Evolutionary conservation across 2,113 vertebrate genomes (phyloP), one percentile per base, ranked within the genome.

Genomic region (Cranoglanis bouderius): DNA sequence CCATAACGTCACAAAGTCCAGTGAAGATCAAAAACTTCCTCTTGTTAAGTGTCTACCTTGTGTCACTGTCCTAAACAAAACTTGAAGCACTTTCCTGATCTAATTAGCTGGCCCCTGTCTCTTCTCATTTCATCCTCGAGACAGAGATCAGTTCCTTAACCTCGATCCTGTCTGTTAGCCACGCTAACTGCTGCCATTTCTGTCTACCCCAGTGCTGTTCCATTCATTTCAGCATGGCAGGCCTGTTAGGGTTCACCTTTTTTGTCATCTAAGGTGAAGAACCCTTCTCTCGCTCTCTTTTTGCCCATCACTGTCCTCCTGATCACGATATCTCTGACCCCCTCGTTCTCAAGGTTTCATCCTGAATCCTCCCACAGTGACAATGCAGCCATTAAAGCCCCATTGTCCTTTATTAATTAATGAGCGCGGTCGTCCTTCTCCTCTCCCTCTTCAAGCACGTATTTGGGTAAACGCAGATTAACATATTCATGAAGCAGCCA

Each of bases 401-500:
- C 92, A 95, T 95, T 95, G 94, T 95, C 90, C 85, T 91, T 89
- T 92, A 94, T 95, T 95, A 95, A 96, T 95, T 96, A 96, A 95
- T 93, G 93, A 95, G 94, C 77, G 84, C 90, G 92, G 93, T 90
- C 82, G 83, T 87, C 77, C 78, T 88, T 18, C 67, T 84, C 72
- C 32, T 59, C 89, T 83, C 63, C 57, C 57, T 43, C 67, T 18
- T 51, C 72, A 59, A 83, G 85, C 84, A 59, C 67, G 65, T 89
- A 88, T 91, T 88, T 82, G 81, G 63, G 93, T 94, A 94, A 95
- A 94, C 91, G 89, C 74, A 92, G 93, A 96, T 96, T 95, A 96
- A 92, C 95, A 96, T 96, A 96, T 96, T 96, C 95, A 96, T 96
- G 94, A 96, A 95, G 87, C 88, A 85, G 93, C 94, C 94, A 95